Conservation (phyloP, 2,888 invertebrate genomes). For the Nephrotoma appendiculata region DNA sequence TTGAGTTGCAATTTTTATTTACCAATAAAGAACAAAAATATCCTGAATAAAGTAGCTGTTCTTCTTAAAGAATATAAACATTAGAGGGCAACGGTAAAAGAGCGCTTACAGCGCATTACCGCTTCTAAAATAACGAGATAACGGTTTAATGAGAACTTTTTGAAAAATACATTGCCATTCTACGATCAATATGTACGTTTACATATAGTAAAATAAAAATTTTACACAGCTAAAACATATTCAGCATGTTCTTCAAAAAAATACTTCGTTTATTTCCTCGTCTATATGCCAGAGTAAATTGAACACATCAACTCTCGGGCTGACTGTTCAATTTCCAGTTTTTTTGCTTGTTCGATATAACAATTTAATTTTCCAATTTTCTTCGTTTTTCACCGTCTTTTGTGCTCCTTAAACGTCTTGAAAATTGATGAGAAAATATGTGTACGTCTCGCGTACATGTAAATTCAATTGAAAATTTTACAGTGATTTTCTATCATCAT, state of each 20-base stretch:
- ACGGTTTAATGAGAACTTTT: too few species aligned
- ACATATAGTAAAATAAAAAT: too few species aligned
- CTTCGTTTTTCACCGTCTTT: background rate
- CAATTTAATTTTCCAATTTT: background rate
- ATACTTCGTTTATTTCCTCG: background rate
- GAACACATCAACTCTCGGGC: background rate
- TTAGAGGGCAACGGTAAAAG: too few species aligned
- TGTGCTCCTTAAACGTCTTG: background rate
- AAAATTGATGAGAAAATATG: background rate
- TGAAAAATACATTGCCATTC: too few species aligned
- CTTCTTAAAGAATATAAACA: too few species aligned
- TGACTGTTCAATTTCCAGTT: background rate
- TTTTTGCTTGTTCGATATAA: background rate
- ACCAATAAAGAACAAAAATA: too few species aligned
- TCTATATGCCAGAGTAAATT: background rate
- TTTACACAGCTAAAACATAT: too few species aligned
- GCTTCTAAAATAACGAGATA: too few species aligned
- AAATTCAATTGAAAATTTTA: background rate
- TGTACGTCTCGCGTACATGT: background rate
- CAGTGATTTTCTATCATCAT: background rate
- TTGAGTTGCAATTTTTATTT: too few species aligned
- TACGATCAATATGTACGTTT: too few species aligned
- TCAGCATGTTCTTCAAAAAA: background rate
- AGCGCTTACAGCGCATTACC: too few species aligned
- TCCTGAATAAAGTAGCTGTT: too few species aligned